Evolutionary conservation across 2,113 vertebrate species (phyloP).

Genomic region (Peromyscus leucopus): DNA sequence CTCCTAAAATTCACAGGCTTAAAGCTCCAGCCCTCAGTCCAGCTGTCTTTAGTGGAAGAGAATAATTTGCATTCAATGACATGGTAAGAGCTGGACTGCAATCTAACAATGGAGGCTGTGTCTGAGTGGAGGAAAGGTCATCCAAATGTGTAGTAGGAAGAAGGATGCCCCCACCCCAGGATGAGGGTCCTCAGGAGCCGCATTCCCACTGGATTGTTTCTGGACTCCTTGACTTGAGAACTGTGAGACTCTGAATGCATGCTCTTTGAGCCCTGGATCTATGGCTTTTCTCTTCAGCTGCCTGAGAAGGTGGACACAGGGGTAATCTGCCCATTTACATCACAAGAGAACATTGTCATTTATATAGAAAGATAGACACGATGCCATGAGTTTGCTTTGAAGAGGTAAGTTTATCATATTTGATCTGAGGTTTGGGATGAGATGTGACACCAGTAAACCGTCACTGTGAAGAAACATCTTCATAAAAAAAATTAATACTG

Average conservation of each 20-base stretch:
- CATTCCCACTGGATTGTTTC: not conserved
- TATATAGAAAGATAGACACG: not conserved
- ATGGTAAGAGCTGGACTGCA: too few relatives aligned
- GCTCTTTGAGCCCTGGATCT: not conserved
- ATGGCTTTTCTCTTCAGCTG: not conserved
- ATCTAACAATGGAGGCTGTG: not conserved
- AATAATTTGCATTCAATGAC: not conserved
- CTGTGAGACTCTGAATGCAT: not conserved
- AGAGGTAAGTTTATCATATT: not conserved
- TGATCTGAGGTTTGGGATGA: not conserved
- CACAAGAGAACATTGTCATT: not conserved
- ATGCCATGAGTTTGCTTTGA: not conserved
- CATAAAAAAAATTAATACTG: too few relatives aligned
- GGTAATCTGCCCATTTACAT: not conserved
- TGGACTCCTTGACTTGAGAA: not conserved
- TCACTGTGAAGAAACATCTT: not conserved
- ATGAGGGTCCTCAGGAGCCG: not conserved
- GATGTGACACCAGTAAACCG: accelerated
- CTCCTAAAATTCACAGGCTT: not conserved
- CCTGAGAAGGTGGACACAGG: not conserved
- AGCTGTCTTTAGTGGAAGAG: not conserved
- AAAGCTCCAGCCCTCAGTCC: not conserved
- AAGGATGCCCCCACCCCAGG: too few relatives aligned
- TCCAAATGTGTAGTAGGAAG: not conserved
- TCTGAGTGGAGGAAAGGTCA: not conserved